A percentile compares a stretch with the other conserved stretches of the same genome.
phyloP scores from a whole-genome alignment of 2,113 vertebrate genomes.

The Cygnus atratus region DNA sequence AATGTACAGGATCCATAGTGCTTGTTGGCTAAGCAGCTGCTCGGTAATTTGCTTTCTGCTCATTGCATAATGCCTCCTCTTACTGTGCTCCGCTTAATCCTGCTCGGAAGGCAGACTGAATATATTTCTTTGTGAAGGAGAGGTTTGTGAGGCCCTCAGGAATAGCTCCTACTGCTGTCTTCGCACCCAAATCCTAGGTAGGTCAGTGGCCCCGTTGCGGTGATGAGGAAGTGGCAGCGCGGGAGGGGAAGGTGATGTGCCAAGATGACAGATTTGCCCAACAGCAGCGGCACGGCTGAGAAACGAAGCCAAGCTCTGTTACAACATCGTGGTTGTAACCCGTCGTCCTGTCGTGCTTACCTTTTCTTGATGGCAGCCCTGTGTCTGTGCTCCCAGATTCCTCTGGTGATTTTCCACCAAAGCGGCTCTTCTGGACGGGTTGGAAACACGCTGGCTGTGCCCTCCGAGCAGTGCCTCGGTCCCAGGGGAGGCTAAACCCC shows the following conservation, averaged over 20 bases:
- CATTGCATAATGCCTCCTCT: background rate
- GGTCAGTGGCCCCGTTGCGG: background rate
- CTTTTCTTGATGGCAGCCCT: background rate
- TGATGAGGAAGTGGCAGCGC: background rate
- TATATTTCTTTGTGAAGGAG: background rate
- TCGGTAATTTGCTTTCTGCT: background rate
- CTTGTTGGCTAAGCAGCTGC: background rate
- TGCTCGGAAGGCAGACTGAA: background rate
- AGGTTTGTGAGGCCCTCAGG: background rate
- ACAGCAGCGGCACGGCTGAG: background rate
- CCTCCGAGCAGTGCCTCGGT: background rate
- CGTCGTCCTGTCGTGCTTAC: fast-evolving
- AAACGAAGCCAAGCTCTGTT: background rate
- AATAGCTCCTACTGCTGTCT: background rate
- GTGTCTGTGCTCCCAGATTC: background rate
- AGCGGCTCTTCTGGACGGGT: fast-evolving
- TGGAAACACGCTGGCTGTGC: background rate
- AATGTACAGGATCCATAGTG: background rate
- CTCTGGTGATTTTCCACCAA: background rate
- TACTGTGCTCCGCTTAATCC: background rate
- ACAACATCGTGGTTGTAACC: background rate
- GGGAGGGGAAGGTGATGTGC: background rate
- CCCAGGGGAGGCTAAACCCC: background rate
- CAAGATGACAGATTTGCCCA: background rate
- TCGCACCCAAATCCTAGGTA: background rate